phyloP scores from a whole-genome alignment of 2,888 invertebrate genomes.

The Aplocera efformata region DNA sequence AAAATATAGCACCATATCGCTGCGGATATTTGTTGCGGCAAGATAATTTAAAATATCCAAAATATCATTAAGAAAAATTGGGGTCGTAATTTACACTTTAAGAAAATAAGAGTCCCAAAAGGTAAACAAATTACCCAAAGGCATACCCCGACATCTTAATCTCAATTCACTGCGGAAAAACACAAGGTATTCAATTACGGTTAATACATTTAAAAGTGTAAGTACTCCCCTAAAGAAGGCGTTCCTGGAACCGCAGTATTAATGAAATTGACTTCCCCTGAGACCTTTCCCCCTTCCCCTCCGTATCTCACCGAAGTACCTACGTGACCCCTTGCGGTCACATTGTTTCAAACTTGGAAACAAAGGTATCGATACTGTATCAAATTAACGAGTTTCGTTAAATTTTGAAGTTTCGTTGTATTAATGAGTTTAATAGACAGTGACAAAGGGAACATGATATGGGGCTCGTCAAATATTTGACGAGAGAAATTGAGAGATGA shows the following conservation, averaged over 20 bases:
- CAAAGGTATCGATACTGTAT: conserved; percentile 47
- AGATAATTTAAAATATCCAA: too few species aligned
- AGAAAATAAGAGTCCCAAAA: conserved; percentile 24
- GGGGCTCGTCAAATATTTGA: conserved; percentile 23
- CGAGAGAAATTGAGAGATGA: conserved; percentile 23
- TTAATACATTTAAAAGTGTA: conserved; percentile 72
- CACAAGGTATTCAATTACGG: conserved; percentile 67
- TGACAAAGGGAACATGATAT: conserved; percentile 29
- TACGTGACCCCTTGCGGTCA: conserved; percentile 34
- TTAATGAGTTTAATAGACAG: conserved; percentile 34
- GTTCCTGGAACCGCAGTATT: conserved; percentile 57
- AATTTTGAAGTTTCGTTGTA: conserved; percentile 33
- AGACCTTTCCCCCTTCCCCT: conserved; percentile 48
- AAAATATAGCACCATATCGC: too few species aligned
- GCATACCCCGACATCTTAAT: conserved; percentile 48
- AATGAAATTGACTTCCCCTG: conserved; percentile 76
- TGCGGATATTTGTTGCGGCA: too few species aligned
- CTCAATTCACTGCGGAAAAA: conserved; percentile 63
- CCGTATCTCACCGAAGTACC: conserved; percentile 24
- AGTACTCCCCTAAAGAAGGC: conserved; percentile 38
- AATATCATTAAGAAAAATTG: too few species aligned
- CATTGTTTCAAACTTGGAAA: conserved; percentile 40
- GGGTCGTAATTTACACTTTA: conserved; percentile 12
- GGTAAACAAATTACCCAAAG: conserved; percentile 34
- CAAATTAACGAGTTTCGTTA: conserved; percentile 43